Base-by-base conservation (phyloP, 1,140 invertebrate species). In the Aphelinus atriplicis region DNA sequence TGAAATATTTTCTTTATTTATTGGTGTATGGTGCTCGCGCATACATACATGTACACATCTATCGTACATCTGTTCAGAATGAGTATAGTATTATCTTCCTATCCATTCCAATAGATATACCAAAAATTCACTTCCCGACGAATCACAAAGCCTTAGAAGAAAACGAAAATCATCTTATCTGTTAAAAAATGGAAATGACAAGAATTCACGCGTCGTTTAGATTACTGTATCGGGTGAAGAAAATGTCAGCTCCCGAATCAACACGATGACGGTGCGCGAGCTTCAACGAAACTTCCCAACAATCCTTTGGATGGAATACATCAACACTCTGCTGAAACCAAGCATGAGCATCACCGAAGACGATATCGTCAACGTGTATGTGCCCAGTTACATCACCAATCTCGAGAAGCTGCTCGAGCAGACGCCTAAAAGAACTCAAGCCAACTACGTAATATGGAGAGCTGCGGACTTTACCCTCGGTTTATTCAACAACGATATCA, bases 231-330 rank as follows among this genome's bases (percentile, higher is more conserved):
- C 97, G 2, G 91, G 92, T 73, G 96, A 98, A 85, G 94, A 98
- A 86, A 97, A 98, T 85, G 95, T 95, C 2, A 94, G 95, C 2
- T 92, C 94, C 74, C 88, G 97, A 2, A 98, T 98, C 87, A 97
- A 98, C 83, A 94, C 95, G 9, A 96, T 96, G 91, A 94, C 92
- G 0, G 88, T 98, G 2, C 84, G 84, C 3, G 91, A 97, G 73
- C 83, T 98, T 5, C 91, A 94, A 78, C 80, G 89, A 45, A 92
- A 92, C 64, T 95, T 93, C 81, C 92, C 93, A 3, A 91, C 91
- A 80, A 91, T 96, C 43, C 91, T 94, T 4, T 96, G 95, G 95
- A 82, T 91, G 72, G 90, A 93, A 62, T 97, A 96, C 82, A 92
- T 97, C 79, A 95, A 95, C 84, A 92, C 87, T 0, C 83, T 97